Base-by-base conservation (phyloP, 2,113 vertebrate species). In the Cyanoliseus patagonus region DNA sequence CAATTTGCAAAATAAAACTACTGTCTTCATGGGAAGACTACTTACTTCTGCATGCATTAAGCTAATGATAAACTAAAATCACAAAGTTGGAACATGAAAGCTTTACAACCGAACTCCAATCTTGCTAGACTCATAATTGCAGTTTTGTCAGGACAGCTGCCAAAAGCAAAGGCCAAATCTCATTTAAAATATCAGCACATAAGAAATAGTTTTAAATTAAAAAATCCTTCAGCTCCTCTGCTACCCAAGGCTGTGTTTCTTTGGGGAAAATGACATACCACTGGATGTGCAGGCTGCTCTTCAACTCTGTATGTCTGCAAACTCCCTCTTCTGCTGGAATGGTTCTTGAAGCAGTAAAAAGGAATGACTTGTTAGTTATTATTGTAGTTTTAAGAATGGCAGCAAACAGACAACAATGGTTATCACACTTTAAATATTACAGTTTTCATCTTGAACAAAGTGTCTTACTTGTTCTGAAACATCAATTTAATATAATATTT, bases 221-320 rank as follows among this genome's bases (percentile, higher is more conserved):
- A 35, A 49, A 83, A 66, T 37, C 17, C 30, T 86, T 53, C 74
- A 74, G 33, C 46, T 70, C 47, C 61, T 64, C 19, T 52, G n/a
- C 37, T 39, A 59, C 51, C 53, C 22, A 44, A 70, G 67, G 17
- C 47, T 46, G 7, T 35, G 42, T 4, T 75, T 90, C 81, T 42
- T 35, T 35, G 33, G 13, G 13, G n/a, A 80, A 88, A 83, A 51
- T 59, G 19, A 98, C 98, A 25, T 95, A 99, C 99, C 98, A 99
- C 98, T 79, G 99, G 98, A 97, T 98, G 98, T 30, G 98, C 94
- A 49, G 99, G 99, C 93, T 98, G 98, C 91, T 99, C 99, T 94
- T 99, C 99, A 51, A 83, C 95, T 42, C 97, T 96, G 91, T 98
- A 98, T 33, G 98, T 93, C 52, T 98, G 99, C 76, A 97, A 95